Percentiles rank a stretch among this genome's conserved stretches.
phyloP scores from a whole-genome alignment of 2,797 vertebrate genomes.

The Tangara arthus region DNA sequence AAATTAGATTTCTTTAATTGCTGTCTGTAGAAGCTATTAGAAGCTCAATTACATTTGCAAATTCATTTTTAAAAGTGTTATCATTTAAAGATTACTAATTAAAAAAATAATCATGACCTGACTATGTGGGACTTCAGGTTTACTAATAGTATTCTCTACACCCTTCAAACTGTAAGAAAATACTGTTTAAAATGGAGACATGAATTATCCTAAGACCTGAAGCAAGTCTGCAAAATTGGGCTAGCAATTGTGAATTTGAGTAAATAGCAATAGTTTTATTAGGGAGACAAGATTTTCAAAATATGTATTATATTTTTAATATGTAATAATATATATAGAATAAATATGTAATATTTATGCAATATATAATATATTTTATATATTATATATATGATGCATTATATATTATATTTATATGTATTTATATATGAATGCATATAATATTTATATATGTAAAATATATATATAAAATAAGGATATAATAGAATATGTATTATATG shows the following conservation, averaged over 20 bases:
- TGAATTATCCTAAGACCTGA: slow-evolving; percentile 21
- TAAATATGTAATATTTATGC: no score
- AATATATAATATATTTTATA: no score
- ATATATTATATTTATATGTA: no score
- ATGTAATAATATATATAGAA: no score
- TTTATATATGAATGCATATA: no score
- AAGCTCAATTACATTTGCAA: slow-evolving; percentile 74
- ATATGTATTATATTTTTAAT: no score
- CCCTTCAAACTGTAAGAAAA: neutral
- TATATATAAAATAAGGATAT: no score
- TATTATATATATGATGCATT: no score
- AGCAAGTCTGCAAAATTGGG: neutral
- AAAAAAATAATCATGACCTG: slow-evolving; percentile 42
- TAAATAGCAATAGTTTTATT: slow-evolving; percentile 18
- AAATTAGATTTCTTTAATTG: slow-evolving; percentile 79
- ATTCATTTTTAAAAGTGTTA: slow-evolving; percentile 72
- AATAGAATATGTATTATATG: no score
- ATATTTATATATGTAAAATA: no score
- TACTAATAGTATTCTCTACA: neutral
- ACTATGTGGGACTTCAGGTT: neutral
- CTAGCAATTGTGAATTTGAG: slow-evolving; percentile 3
- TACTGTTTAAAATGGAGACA: neutral
- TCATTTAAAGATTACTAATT: slow-evolving; percentile 59
- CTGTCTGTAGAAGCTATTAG: slow-evolving; percentile 74
- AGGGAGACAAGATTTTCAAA: neutral